These are phyloP conservation scores for Heloderma charlesbogerti DNA, from an alignment of 2,113 vertebrate genomes.

Conservation along the genomic window DNA sequence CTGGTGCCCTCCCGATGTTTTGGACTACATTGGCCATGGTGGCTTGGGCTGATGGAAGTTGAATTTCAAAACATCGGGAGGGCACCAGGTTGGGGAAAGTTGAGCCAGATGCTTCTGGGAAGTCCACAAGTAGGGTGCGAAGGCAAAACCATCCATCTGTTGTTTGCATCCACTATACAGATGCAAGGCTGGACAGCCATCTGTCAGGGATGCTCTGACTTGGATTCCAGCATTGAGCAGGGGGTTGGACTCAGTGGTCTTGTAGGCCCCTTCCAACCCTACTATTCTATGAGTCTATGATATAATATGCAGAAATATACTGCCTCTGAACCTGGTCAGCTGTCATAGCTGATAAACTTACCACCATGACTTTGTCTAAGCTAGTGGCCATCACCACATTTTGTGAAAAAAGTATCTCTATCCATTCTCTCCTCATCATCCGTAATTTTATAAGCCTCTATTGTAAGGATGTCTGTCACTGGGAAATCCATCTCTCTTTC, in stretches of 20 bases:
- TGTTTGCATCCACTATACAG: background rate
- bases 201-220: too few relatives aligned
- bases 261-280: too few relatives aligned
- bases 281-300: too few relatives aligned
- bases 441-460: background rate
- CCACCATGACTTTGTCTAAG: background rate
- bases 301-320: background rate
- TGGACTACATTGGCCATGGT: background rate
- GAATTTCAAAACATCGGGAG: background rate
- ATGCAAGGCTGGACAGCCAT: background rate
- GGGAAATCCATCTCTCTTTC: too few relatives aligned
- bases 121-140: background rate
- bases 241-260: too few relatives aligned
- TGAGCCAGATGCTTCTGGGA: background rate
- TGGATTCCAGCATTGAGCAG: too few relatives aligned
- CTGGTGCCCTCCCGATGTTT: background rate
- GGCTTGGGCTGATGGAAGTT: background rate
- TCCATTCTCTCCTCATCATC: background rate
- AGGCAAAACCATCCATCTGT: background rate
- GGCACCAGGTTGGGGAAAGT: too few relatives aligned
- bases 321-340: background rate
- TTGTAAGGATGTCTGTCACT: too few relatives aligned
- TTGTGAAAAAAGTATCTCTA: background rate
- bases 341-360: background rate
- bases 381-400: background rate